Conservation (phyloP, 2,113 vertebrate species). For the Herpailurus yagouaroundi region DNA sequence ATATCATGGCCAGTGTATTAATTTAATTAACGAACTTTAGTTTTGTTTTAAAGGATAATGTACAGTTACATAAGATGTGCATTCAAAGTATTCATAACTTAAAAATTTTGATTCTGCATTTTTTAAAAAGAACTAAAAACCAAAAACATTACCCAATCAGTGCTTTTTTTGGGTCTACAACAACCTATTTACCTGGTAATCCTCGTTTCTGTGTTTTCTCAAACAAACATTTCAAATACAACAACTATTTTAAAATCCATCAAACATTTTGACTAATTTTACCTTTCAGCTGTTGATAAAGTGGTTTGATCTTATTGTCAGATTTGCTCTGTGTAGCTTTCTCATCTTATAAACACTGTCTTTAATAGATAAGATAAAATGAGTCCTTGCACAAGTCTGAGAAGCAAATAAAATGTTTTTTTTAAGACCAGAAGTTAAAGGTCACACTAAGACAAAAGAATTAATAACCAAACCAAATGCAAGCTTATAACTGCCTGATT, state of each 20-base stretch:
- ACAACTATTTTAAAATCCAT: background rate
- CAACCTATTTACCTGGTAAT: background rate
- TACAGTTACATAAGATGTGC: background rate
- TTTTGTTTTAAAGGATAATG: background rate
- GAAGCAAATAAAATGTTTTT: background rate
- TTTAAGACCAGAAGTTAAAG: background rate
- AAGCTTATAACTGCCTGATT: background rate
- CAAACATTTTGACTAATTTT: background rate
- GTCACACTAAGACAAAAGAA: background rate
- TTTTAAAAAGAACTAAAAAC: background rate
- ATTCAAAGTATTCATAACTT: background rate
- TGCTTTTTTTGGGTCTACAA: background rate
- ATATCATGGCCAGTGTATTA: background rate
- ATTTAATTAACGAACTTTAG: background rate
- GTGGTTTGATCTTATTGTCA: background rate
- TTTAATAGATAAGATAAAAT: background rate
- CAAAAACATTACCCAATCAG: background rate
- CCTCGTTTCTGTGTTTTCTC: background rate
- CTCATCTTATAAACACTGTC: background rate
- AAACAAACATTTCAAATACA: background rate
- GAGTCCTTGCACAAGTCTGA: background rate
- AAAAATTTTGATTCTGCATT: background rate
- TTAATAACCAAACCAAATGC: background rate
- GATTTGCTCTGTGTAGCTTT: background rate
- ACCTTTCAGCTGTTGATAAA: background rate